Evolutionary conservation across 2,888 invertebrate species (phyloP).

Genomic region (Barypeithes pellucidus): DNA sequence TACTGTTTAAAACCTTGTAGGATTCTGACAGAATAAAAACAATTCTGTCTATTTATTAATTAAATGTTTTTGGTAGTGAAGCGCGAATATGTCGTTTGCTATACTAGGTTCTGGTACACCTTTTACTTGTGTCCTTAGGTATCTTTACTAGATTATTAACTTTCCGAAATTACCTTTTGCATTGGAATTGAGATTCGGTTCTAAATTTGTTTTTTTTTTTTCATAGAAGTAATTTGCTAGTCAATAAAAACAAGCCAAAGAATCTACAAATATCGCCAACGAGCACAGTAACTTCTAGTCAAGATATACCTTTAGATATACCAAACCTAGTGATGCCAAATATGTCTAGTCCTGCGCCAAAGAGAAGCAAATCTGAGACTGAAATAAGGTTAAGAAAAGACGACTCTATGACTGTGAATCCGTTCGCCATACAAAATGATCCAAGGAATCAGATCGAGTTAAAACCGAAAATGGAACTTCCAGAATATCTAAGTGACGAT

Average conservation of each 20-base stretch:
- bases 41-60: too few species aligned
- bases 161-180: too few species aligned
- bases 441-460: slow-evolving; percentile 61
- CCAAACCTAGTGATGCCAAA: slow-evolving; percentile 46
- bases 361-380: slow-evolving; percentile 65
- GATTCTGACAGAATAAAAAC: too few species aligned
- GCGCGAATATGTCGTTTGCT: too few species aligned
- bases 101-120: too few species aligned
- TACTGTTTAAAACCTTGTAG: too few species aligned
- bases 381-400: slow-evolving; percentile 61
- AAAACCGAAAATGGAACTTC: slow-evolving; percentile 80
- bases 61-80: too few species aligned
- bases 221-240: slow-evolving; percentile 45
- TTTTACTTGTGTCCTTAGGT: too few species aligned
- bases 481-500: slow-evolving; percentile 82
- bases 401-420: slow-evolving; percentile 63
- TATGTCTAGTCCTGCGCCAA: slow-evolving; percentile 62
- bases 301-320: slow-evolving; percentile 62
- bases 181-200: too few species aligned
- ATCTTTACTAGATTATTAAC: too few species aligned
- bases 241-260: slow-evolving; percentile 56
- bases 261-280: slow-evolving; percentile 61
- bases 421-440: slow-evolving; percentile 64
- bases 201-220: too few species aligned
- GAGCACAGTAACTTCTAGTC: slow-evolving; percentile 68